Evolutionary conservation across 2,888 invertebrate species (phyloP), one percentile per base, ranked within the genome.

Genomic region (Harpagoxenus sublaevis): DNA sequence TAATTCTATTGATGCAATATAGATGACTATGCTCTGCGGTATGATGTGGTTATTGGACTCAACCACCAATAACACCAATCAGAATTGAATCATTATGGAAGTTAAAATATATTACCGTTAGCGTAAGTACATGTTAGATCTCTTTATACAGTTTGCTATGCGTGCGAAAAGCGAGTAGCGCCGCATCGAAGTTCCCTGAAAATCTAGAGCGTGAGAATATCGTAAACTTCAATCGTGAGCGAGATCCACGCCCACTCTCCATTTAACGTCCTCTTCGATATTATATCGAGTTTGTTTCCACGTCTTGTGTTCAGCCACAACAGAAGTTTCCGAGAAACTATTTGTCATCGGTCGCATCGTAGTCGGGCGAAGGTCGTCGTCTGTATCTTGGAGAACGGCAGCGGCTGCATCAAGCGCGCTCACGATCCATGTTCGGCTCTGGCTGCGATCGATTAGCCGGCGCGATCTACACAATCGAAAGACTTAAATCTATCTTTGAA

Each of bases 191-290:
- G 71, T 81, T 70, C 35, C 15, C 39, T 53, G 81, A 87, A 87
- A 75, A 85, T 84, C 62, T 73, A 42, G 79, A 75, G 83, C 89
- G 88, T 89, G 89, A 88, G 89, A 89, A 86, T 79, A 83, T 65
- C 82, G 57, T 86, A 89, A 88, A 89, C 89, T 89, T 89, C 78
- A 39, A 18, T 51, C 48, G 60, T 12, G 70, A 84, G 73, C 2
- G 28, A n/a, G 15, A 42, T 51, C n/a, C 31, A 79, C 79, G 18
- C 57, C 71, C 31, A 15, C 51, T 48, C 60, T 81, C 71, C 42
- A 70, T 79, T 79, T 70, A 70, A 10, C 23, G 2, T 79, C 18
- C 23, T 2, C 9, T 35, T 48, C 15, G 23, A 57, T 39, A 60
- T 9, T 39, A 60, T 9, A 48, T 3, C 23, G 31, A 31, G 23